phyloP scores from a whole-genome alignment of 2,888 invertebrate genomes.

The Diaphora mendica region DNA sequence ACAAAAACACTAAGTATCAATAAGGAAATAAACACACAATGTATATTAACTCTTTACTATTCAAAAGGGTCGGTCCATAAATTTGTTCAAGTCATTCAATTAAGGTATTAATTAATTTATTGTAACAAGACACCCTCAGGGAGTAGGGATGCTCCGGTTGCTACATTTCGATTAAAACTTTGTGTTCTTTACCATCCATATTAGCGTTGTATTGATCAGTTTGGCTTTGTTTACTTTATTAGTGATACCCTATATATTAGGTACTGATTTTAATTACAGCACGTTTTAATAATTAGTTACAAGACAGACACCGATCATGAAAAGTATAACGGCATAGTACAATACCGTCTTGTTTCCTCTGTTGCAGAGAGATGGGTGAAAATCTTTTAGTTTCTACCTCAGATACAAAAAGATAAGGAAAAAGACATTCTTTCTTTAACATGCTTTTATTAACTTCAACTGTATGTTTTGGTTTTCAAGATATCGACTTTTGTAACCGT shows the following conservation, averaged over 20 bases:
- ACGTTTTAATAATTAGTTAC: neutral
- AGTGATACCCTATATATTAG: neutral
- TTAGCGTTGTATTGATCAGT: constrained; percentile 30
- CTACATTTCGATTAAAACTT: constrained; percentile 71
- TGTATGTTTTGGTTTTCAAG: no score
- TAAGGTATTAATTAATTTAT: constrained; percentile 71
- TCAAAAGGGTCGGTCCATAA: constrained; percentile 54
- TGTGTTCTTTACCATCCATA: constrained; percentile 48
- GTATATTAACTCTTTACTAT: constrained; percentile 40
- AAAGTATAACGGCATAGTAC: no score
- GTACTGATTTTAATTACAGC: neutral
- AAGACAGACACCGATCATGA: neutral
- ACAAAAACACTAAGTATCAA: neutral
- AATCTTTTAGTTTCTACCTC: neutral
- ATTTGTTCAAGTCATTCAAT: constrained; percentile 69
- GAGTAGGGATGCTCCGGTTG: constrained; percentile 52
- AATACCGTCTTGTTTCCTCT: neutral
- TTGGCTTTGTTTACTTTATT: neutral
- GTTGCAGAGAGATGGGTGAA: neutral
- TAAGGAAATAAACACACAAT: neutral
- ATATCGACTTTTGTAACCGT: no score
- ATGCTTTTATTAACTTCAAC: no score
- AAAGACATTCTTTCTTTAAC: no score
- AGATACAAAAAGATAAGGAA: neutral
- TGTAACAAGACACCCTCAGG: constrained; percentile 59